Conservation (phyloP, 2,113 vertebrate genomes). For the Syngnathus floridae region DNA sequence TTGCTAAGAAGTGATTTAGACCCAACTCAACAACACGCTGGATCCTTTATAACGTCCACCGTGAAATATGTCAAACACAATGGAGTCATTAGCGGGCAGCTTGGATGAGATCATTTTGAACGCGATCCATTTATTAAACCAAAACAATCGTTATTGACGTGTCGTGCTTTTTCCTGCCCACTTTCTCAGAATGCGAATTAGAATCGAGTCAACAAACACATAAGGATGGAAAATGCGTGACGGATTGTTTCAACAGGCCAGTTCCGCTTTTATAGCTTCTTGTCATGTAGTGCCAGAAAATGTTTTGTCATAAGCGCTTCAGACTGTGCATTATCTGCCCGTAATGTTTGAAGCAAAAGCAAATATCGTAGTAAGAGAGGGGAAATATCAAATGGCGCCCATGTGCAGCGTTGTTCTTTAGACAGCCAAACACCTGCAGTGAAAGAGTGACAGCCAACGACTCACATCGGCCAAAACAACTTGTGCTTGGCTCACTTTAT, state of each 20-base stretch:
- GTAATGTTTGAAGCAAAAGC: slow-evolving; percentile 10
- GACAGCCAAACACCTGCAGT: slow-evolving; percentile 5
- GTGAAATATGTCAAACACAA: slow-evolving; percentile 22
- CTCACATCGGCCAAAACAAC: slow-evolving; percentile 13
- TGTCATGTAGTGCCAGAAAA: slow-evolving; percentile 21
- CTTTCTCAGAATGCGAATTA: slow-evolving; percentile 33
- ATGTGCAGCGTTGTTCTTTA: slow-evolving; percentile 25
- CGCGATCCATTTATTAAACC: slow-evolving; percentile 2
- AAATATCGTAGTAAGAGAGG: neutral
- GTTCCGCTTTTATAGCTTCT: slow-evolving; percentile 33
- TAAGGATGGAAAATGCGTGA: slow-evolving; percentile 25
- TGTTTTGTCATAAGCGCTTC: slow-evolving; percentile 34
- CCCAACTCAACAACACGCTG: slow-evolving; percentile 6
- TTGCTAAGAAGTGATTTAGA: slow-evolving; percentile 19
- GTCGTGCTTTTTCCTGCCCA: slow-evolving; percentile 27
- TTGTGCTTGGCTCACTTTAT: slow-evolving; percentile 22
- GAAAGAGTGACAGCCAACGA: slow-evolving; percentile 3
- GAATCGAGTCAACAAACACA: slow-evolving; percentile 15
- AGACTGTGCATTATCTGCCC: slow-evolving; percentile 2
- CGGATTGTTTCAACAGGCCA: slow-evolving; percentile 30
- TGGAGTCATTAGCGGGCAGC: slow-evolving; percentile 27
- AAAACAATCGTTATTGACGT: slow-evolving; percentile 22
- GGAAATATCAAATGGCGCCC: slow-evolving; percentile 6
- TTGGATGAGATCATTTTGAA: slow-evolving; percentile 39
- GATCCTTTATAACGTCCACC: slow-evolving; percentile 19